These are phyloP conservation scores for Pristionchus exspectatus DNA, from an alignment of 2,888 invertebrate species.

Conservation along the genomic window DNA sequence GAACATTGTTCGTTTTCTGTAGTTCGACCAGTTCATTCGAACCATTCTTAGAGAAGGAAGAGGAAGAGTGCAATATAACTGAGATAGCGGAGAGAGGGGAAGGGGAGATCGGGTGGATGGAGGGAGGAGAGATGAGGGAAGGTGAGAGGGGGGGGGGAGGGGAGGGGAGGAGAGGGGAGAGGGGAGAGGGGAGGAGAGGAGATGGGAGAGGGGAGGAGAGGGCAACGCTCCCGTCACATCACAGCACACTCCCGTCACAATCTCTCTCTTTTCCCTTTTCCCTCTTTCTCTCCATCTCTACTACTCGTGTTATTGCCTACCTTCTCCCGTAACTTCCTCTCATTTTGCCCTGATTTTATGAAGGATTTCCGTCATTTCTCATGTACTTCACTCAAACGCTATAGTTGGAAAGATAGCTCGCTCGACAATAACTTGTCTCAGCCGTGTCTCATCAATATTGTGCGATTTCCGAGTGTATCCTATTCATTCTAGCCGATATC, in stretches of 20 bases:
- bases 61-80: slow-evolving; percentile 4
- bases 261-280: slow-evolving; percentile 2
- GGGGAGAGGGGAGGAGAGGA: neutral
- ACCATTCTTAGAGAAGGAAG: neutral
- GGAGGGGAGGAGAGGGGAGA: neutral
- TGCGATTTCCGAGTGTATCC: neutral
- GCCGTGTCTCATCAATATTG: neutral
- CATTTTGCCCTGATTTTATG: neutral
- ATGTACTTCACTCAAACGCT: neutral
- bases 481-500: neutral
- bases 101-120: neutral
- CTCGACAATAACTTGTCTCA: neutral
- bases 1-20: neutral
- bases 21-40: neutral
- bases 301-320: slow-evolving; percentile 37
- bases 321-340: neutral
- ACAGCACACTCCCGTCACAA: slow-evolving; percentile 34
- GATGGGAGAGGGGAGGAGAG: neutral
- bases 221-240: slow-evolving; percentile 35
- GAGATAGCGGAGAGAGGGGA: neutral
- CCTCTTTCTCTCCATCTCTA: slow-evolving; percentile 15
- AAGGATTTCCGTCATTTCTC: neutral
- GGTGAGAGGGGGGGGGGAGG: neutral
- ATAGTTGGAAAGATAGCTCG: too few species aligned
- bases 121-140: neutral